A percentile compares a stretch with the other conserved stretches of the same genome.
These are phyloP conservation scores for Chlorospingus semifuscus DNA, from an alignment of 2,797 vertebrate species.

Conservation along the genomic window DNA sequence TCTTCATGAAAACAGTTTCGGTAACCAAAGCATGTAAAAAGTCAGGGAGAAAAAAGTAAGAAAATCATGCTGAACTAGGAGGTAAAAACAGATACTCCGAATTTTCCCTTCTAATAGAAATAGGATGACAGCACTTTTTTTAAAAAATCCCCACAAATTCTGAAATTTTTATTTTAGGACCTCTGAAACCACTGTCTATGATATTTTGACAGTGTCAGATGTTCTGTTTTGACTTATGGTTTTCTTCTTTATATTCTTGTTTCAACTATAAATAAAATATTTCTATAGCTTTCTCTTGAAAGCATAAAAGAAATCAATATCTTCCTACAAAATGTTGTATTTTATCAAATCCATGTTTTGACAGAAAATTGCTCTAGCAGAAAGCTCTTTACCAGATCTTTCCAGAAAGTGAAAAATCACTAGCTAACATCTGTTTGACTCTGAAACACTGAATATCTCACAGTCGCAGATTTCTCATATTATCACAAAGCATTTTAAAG, in stretches of 20 bases:
- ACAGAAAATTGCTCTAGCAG: background rate
- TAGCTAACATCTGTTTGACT: background rate
- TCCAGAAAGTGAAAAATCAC: background rate
- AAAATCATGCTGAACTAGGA: background rate
- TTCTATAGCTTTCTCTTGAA: background rate
- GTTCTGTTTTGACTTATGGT: background rate
- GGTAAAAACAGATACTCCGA: background rate
- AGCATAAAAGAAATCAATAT: background rate
- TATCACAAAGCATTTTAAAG: background rate
- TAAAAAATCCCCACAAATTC: background rate
- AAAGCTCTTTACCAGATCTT: background rate
- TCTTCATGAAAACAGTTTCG: background rate
- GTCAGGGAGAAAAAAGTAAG: background rate
- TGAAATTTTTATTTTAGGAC: background rate
- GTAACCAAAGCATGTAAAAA: background rate
- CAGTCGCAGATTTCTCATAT: background rate
- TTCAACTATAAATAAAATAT: background rate
- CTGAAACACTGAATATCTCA: background rate
- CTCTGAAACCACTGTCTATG: background rate
- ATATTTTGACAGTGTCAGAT: background rate
- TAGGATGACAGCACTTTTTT: background rate
- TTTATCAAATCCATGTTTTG: conserved; percentile 5
- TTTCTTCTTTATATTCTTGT: background rate
- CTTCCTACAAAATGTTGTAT: background rate
- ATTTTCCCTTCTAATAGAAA: background rate